These are phyloP conservation scores for Ephydatia muelleri DNA, from an alignment of 37 sponge, comb jelly and placozoan species.

Conservation along the genomic window DNA sequence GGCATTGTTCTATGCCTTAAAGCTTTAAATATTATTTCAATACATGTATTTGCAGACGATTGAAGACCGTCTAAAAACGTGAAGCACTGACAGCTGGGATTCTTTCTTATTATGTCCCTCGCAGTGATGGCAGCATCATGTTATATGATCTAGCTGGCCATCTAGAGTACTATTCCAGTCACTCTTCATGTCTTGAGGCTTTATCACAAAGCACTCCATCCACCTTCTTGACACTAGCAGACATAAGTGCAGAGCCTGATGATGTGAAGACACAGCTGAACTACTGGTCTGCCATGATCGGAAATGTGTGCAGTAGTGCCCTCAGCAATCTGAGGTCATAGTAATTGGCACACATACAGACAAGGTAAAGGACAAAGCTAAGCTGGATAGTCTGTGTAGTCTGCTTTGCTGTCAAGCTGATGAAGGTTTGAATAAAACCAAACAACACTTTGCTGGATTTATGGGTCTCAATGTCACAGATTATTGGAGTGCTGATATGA, in stretches of 20 bases:
- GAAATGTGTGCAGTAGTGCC: neutral
- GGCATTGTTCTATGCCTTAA: too few species aligned
- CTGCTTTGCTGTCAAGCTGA: neutral
- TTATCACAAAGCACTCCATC: slow-evolving; percentile 5
- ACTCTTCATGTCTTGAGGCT: slow-evolving; percentile 20
- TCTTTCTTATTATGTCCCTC: neutral
- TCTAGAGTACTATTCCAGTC: slow-evolving; percentile 31
- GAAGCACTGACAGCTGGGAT: slow-evolving; percentile 40
- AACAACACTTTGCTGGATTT: neutral
- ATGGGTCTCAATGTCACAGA: neutral
- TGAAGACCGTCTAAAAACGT: neutral
- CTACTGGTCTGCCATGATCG: slow-evolving; percentile 25
- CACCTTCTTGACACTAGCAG: slow-evolving; percentile 20
- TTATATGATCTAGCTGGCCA: slow-evolving; percentile 49
- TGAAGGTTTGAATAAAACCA: neutral
- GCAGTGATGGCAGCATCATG: slow-evolving; percentile 12
- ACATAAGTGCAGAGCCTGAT: slow-evolving; percentile 26
- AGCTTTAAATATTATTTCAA: too few species aligned
- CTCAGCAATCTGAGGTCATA: slow-evolving; percentile 25
- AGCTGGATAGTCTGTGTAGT: neutral
- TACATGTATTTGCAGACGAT: neutral
- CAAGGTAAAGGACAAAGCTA: neutral
- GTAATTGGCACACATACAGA: slow-evolving; percentile 33
- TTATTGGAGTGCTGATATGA: neutral
- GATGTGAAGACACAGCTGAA: slow-evolving; percentile 3